Evolutionary conservation across 2,888 invertebrate species (phyloP).

Genomic region (Sericinus montela): DNA sequence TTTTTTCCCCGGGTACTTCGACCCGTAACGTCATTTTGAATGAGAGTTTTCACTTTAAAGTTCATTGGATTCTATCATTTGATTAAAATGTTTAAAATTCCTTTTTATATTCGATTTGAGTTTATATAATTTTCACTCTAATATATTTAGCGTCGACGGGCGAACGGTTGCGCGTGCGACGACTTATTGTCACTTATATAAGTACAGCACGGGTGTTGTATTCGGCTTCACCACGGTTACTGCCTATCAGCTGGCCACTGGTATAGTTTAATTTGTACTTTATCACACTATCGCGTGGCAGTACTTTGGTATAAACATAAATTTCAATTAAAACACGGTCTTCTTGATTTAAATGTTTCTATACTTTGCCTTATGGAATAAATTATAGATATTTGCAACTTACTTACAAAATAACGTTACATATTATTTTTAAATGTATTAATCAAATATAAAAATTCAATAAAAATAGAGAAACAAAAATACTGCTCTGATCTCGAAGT

Average conservation of each 20-base stretch:
- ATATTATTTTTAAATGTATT: too few relatives aligned
- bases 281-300: constrained; percentile 67
- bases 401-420: neutral
- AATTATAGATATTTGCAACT: neutral
- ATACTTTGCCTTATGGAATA: too few relatives aligned
- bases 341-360: neutral
- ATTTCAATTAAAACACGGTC: constrained; percentile 34
- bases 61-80: constrained; percentile 52
- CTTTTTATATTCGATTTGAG: constrained; percentile 10
- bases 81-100: constrained; percentile 16
- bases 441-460: too few relatives aligned
- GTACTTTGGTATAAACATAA: constrained; percentile 32
- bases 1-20: constrained; percentile 69
- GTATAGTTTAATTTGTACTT: constrained; percentile 70
- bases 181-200: constrained; percentile 32
- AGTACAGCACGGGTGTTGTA: constrained; percentile 46
- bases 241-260: constrained; percentile 62
- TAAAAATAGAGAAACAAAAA: too few relatives aligned
- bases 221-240: constrained; percentile 49
- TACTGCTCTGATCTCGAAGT: too few relatives aligned
- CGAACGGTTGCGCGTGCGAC: constrained; percentile 48
- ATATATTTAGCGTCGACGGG: constrained; percentile 26
- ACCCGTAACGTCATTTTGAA: constrained; percentile 73
- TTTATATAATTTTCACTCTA: constrained; percentile 17
- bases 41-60: constrained; percentile 44